A percentile compares a stretch with the other conserved stretches of the same genome.
Evolutionary conservation across 2,888 invertebrate genomes (phyloP).

Genomic region (Onthophagus sagittarius): DNA sequence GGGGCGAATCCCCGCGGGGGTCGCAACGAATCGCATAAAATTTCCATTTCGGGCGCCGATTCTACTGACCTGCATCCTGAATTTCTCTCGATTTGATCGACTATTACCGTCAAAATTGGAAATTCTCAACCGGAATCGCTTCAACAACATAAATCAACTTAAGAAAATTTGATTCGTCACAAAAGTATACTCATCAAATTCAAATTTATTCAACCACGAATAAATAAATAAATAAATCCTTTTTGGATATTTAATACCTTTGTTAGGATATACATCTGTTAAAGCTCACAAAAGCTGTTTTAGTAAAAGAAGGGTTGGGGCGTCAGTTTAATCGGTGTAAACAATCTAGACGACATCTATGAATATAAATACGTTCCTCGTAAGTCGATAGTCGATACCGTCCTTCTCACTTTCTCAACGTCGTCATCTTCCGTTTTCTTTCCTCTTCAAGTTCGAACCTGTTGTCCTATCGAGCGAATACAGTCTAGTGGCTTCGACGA

Average conservation of each 20-base stretch:
- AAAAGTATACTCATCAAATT: background rate
- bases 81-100: background rate
- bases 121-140: background rate
- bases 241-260: background rate
- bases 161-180: too few species aligned
- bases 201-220: background rate
- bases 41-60: background rate
- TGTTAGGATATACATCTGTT: background rate
- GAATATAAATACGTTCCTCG: background rate
- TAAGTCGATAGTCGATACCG: background rate
- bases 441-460: background rate
- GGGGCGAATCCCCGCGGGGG: constrained; percentile 11
- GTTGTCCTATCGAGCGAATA: background rate
- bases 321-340: background rate
- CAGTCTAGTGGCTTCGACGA: background rate
- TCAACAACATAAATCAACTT: too few species aligned
- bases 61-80: background rate
- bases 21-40: background rate
- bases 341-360: background rate
- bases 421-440: background rate
- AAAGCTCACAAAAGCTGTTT: background rate
- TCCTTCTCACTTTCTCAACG: background rate
- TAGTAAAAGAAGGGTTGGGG: background rate
- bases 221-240: background rate
- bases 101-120: background rate